Evolutionary conservation across 2,888 invertebrate genomes (phyloP).

Genomic region (Diloba caeruleocephala): DNA sequence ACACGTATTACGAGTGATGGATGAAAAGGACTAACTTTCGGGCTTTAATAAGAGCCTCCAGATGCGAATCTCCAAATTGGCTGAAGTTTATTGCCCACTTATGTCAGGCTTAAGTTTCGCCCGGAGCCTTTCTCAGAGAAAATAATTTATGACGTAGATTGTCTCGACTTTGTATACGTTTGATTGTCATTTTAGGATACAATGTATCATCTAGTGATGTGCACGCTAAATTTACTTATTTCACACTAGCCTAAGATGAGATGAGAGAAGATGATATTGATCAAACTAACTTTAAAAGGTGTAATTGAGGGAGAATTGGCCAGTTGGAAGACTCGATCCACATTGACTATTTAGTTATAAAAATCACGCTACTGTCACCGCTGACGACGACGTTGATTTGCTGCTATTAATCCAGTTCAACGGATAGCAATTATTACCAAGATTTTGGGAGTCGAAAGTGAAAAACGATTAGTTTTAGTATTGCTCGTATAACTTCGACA

Average conservation of each 20-base stretch:
- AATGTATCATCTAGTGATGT: conserved; percentile 53
- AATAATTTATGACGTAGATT: conserved; percentile 88
- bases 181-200: conserved; percentile 77
- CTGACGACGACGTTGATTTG: too few relatives aligned
- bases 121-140: conserved; percentile 85
- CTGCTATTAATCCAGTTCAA: too few relatives aligned
- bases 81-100: conserved; percentile 89
- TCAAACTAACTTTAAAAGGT: neutral
- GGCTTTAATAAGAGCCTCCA: conserved; percentile 89
- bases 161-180: conserved; percentile 82
- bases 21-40: conserved; percentile 90
- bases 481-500: too few relatives aligned
- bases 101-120: conserved; percentile 89
- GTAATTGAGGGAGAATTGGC: too few relatives aligned
- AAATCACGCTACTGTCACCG: too few relatives aligned
- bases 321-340: too few relatives aligned
- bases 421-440: too few relatives aligned
- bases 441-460: too few relatives aligned
- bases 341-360: too few relatives aligned
- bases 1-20: conserved; percentile 89
- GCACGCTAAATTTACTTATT: conserved; percentile 12
- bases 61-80: conserved; percentile 90
- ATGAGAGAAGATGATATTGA: too few relatives aligned
- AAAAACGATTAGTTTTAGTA: too few relatives aligned
- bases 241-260: too few relatives aligned